A percentile compares a stretch with the other conserved stretches of the same genome.
These are phyloP conservation scores for Drosophila arawakana DNA, from an alignment of 1,140 invertebrate genomes.

Conservation along the genomic window DNA sequence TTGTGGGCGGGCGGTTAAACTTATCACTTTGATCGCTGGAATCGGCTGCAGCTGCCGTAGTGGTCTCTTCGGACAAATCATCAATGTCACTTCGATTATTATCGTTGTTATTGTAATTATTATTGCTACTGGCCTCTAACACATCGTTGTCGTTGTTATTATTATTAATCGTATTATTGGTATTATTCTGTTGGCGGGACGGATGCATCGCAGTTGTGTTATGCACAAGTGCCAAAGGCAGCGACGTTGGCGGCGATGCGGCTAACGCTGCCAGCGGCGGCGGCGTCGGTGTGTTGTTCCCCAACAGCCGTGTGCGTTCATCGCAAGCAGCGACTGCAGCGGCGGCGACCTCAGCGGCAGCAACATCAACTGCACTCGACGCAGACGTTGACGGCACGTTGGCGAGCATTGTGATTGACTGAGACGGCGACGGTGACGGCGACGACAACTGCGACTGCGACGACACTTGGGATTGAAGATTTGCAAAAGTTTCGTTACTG, in stretches of 20 bases:
- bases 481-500: slow-evolving; percentile 27
- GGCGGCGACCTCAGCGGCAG: slow-evolving; percentile 20
- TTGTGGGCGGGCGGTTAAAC: slow-evolving; percentile 65
- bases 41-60: slow-evolving; percentile 50
- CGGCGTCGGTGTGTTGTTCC: slow-evolving; percentile 41
- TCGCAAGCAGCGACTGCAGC: slow-evolving; percentile 49
- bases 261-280: slow-evolving; percentile 9
- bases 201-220: slow-evolving; percentile 47
- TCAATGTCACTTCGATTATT: slow-evolving; percentile 51
- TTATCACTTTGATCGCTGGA: slow-evolving; percentile 76
- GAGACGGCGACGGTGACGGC: neutral
- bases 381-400: slow-evolving; percentile 30
- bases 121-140: slow-evolving; percentile 40
- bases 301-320: slow-evolving; percentile 65
- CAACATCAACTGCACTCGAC: slow-evolving; percentile 24
- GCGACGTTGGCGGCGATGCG: slow-evolving; percentile 60
- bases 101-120: slow-evolving; percentile 41
- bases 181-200: slow-evolving; percentile 53
- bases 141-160: slow-evolving; percentile 57
- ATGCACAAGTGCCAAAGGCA: slow-evolving; percentile 64
- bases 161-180: slow-evolving; percentile 40
- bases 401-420: slow-evolving; percentile 13
- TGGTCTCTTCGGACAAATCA: slow-evolving; percentile 52
- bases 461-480: neutral
- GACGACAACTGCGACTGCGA: neutral